These are phyloP conservation scores for Poeciliopsis turrubarensis DNA, from an alignment of 2,113 vertebrate genomes.

Conservation along the genomic window DNA sequence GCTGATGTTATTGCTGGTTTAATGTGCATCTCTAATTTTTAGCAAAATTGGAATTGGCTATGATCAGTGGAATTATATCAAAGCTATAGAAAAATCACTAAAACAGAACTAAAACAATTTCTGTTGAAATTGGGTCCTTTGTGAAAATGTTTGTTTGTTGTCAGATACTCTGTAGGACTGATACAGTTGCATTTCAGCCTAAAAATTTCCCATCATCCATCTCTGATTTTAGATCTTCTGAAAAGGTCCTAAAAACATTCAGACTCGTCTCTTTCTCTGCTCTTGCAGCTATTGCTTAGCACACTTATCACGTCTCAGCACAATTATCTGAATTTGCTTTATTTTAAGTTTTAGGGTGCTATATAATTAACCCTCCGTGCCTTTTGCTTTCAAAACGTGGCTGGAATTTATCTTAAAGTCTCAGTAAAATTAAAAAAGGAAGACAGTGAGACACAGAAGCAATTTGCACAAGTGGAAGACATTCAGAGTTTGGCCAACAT, in stretches of 20 bases:
- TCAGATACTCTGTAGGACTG: background rate
- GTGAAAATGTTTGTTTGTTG: background rate
- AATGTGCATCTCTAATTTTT: too few relatives aligned
- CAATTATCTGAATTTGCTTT: background rate
- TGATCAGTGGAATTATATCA: too few relatives aligned
- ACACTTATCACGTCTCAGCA: background rate
- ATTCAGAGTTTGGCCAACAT: slow-evolving; percentile 14
- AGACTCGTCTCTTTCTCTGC: background rate
- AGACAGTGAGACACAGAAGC: slow-evolving; percentile 3
- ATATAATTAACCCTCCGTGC: slow-evolving; percentile 29
- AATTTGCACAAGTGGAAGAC: slow-evolving; percentile 16
- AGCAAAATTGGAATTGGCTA: too few relatives aligned
- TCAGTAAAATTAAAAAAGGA: slow-evolving; percentile 6
- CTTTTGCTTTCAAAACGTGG: slow-evolving; percentile 3
- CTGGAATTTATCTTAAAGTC: background rate
- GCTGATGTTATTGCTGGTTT: too few relatives aligned
- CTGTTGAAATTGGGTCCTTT: too few relatives aligned
- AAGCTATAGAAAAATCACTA: too few relatives aligned
- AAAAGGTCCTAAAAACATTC: background rate
- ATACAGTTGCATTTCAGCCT: background rate
- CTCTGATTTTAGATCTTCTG: background rate
- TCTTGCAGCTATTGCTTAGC: background rate
- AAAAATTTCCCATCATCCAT: background rate
- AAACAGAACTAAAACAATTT: too few relatives aligned
- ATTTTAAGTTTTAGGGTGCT: slow-evolving; percentile 42